These are phyloP conservation scores for Cynoglossus semilaevis DNA, from an alignment of 2,113 vertebrate species.

Conservation along the genomic window DNA sequence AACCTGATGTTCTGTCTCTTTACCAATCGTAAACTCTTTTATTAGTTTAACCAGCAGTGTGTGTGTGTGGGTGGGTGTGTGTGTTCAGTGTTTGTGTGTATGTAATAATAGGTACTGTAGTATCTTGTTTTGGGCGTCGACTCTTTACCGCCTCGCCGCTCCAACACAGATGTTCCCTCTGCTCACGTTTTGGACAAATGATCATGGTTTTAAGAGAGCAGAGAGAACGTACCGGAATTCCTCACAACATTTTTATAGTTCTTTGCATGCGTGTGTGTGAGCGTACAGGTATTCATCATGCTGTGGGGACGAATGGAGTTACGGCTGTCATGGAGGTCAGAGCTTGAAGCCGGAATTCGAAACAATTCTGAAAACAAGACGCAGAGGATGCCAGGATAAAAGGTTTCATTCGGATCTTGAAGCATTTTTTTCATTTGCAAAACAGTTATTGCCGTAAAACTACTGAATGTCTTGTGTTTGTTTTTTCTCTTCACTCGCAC, in stretches of 20 bases:
- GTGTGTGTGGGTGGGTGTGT: slow-evolving; percentile 1
- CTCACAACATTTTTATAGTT: slow-evolving; percentile 22
- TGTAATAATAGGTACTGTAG: neutral
- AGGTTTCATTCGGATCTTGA: too few species aligned
- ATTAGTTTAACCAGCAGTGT: neutral
- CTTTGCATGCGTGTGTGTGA: slow-evolving; percentile 8
- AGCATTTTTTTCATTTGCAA: too few species aligned
- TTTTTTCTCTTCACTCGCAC: too few species aligned
- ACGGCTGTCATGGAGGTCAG: too few species aligned
- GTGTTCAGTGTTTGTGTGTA: too few species aligned
- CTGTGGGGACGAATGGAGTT: too few species aligned
- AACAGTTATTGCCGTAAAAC: too few species aligned
- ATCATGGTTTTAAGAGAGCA: slow-evolving; percentile 38
- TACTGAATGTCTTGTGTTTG: too few species aligned
- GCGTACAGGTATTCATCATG: neutral
- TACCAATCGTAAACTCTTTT: neutral
- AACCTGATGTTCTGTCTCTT: neutral
- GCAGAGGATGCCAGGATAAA: too few species aligned
- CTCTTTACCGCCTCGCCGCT: neutral
- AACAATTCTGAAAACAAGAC: too few species aligned
- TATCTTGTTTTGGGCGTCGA: neutral
- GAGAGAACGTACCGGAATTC: slow-evolving; percentile 30
- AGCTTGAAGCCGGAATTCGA: too few species aligned
- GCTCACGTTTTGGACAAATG: slow-evolving; percentile 25
- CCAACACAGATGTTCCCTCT: slow-evolving; percentile 25